Conservation (phyloP, 2,888 invertebrate species). For the Drosophila leonis region DNA sequence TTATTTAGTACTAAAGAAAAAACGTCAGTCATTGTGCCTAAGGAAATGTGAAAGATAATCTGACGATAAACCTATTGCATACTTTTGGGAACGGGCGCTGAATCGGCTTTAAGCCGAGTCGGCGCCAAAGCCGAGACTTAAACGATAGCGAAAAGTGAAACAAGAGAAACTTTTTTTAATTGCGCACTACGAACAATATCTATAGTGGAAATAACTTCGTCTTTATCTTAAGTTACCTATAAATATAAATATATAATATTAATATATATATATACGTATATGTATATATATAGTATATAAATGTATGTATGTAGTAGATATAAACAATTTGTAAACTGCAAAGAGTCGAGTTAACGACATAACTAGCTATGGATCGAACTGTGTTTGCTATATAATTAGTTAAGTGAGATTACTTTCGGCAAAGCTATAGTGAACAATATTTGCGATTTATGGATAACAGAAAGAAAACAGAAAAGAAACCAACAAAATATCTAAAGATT, state of each 20-base stretch:
- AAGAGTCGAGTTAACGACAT: conserved; percentile 35
- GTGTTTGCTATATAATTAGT: conserved; percentile 26
- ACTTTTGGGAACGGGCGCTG: conserved; percentile 36
- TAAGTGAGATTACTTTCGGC: not conserved
- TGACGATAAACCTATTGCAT: conserved; percentile 64
- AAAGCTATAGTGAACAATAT: not conserved
- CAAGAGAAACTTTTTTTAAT: conserved; percentile 7
- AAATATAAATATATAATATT: conserved; percentile 14
- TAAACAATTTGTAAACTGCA: conserved; percentile 51
- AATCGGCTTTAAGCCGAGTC: conserved; percentile 49
- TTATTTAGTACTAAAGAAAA: conserved; percentile 15
- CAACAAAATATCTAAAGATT: not conserved
- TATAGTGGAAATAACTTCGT: not conserved
- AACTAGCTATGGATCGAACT: conserved; percentile 51
- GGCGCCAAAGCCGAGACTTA: conserved; percentile 41
- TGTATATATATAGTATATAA: conserved; percentile 33
- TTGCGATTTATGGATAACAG: not conserved
- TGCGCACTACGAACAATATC: conserved; percentile 5
- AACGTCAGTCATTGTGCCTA: conserved; percentile 77
- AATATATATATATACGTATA: no score
- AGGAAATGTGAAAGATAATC: conserved; percentile 48
- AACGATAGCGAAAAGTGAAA: conserved; percentile 19
- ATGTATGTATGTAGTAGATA: conserved; percentile 61
- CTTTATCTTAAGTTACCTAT: conserved; percentile 15
- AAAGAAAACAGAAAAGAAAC: not conserved